Evolutionary conservation across 2,888 invertebrate species (phyloP).

Genomic region (Coelinius sp.): DNA sequence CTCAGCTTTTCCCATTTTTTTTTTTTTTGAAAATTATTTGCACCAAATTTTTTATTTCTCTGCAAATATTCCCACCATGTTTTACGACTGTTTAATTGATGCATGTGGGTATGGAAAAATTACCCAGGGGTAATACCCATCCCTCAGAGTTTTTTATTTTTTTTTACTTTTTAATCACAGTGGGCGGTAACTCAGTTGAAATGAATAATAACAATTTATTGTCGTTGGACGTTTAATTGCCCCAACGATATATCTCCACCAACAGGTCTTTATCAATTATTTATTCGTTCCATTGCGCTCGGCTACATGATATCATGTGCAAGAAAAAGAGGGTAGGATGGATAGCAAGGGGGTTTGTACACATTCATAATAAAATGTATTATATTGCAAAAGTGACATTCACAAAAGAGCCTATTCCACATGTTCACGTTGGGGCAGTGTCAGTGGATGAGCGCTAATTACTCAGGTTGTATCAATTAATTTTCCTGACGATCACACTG

Average conservation of each 20-base stretch:
- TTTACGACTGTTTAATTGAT: background rate
- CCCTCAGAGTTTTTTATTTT: background rate
- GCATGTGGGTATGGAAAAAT: background rate
- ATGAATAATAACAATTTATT: constrained; percentile 33
- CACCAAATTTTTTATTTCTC: background rate
- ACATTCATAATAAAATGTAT: background rate
- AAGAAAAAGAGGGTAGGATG: background rate
- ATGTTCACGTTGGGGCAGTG: constrained; percentile 24
- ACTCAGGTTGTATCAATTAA: constrained; percentile 55
- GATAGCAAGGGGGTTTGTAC: background rate
- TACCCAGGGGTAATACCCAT: background rate
- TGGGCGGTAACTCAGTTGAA: constrained; percentile 22
- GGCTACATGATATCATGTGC: background rate
- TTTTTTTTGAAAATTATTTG: background rate
- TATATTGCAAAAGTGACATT: constrained; percentile 20
- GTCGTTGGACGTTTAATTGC: constrained; percentile 37
- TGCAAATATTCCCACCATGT: background rate
- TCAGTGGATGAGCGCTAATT: constrained; percentile 47
- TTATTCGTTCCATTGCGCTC: constrained; percentile 26
- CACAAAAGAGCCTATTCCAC: constrained; percentile 34
- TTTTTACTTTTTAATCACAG: constrained; percentile 15
- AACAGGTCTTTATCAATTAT: constrained; percentile 17
- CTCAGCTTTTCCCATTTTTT: background rate
- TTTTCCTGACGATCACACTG: constrained; percentile 52
- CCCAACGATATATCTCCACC: background rate